Base-by-base conservation (phyloP, 2,113 vertebrate genomes). In the Hiodon tergisus region DNA sequence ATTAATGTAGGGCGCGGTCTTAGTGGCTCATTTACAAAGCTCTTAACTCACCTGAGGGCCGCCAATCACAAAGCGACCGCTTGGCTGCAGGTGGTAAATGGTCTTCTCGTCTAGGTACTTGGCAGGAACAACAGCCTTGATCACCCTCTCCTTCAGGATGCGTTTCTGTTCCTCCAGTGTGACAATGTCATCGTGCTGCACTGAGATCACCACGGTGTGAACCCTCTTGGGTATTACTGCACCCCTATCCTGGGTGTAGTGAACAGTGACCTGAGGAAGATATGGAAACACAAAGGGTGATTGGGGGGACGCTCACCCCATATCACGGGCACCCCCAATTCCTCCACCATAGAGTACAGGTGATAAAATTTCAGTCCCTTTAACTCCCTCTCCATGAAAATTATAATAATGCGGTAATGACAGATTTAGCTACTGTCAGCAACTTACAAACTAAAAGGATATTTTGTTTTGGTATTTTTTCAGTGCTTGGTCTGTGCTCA, bases 61-160 rank as follows among this genome's bases (percentile, higher is more conserved):
- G 0, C 95, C 95, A 0, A 97, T 96, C 69, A 97, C 95, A 3
- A 97, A 97, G 1, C 95, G 93, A 0, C 95, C 95, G 0, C 95
- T 97, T 47, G 95, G 95, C 77, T 96, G 95, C 79, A 97, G 89
- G 82, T 97, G 95, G 76, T 95, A 96, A 61, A 96, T 1, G 6
- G 95, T 97, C 71, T 92, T 81, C 65, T 93, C 86, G 10, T 97
- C 94, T 86, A 97, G 81, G 78, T 97, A 97, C 78, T 87, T 91
- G 3, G 87, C 80, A 0, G 95, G 95, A 11, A 97, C 93, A 46
- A 96, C 95, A 0, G 79, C 83, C 73, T 81, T 82, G 82, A 97
- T 92, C 9, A 97, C 93, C 2, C 90, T 85, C 55, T 96, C 93
- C 83, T 85, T 93, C 74, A 97, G 86, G 65, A 92, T 88, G 11